Percentiles rank a stretch among this genome's conserved stretches.
These are phyloP conservation scores for Hypomecis punctinalis DNA, from an alignment of 2,888 invertebrate genomes.

Conservation along the genomic window DNA sequence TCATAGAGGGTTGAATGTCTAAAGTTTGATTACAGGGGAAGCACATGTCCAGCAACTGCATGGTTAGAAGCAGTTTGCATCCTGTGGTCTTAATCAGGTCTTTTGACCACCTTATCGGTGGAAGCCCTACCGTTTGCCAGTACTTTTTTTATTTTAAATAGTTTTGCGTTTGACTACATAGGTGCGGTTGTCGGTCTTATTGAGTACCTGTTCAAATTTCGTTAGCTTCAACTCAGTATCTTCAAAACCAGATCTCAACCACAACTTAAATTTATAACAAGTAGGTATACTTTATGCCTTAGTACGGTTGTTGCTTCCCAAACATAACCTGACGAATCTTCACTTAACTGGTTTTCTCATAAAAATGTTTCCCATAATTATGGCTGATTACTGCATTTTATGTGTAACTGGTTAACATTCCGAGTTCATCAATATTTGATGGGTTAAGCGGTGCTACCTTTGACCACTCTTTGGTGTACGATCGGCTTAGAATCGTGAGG, in stretches of 20 bases:
- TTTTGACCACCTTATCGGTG: no score
- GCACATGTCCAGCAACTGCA: no score
- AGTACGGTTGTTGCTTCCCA: constrained; percentile 5
- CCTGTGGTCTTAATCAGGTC: no score
- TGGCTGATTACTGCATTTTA: constrained; percentile 23
- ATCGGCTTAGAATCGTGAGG: no score
- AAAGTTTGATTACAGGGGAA: no score
- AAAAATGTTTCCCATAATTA: constrained; percentile 25
- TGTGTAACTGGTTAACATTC: constrained; percentile 12
- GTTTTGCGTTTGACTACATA: no score
- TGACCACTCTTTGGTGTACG: no score
- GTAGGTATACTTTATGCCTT: constrained; percentile 1
- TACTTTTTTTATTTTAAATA: no score
- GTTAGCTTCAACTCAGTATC: background rate
- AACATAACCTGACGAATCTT: constrained; percentile 3
- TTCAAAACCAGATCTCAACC: background rate
- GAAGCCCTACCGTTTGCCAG: no score
- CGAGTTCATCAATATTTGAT: constrained; percentile 19
- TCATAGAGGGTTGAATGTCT: no score
- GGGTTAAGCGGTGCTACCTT: background rate
- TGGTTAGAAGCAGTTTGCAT: no score
- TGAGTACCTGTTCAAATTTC: background rate
- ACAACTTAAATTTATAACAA: background rate
- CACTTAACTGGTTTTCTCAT: constrained; percentile 9
- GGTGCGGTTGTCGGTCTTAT: no score